Percentiles rank a stretch among this genome's conserved stretches.
Conservation (phyloP, 2,888 invertebrate genomes). For the Drosophila fulvimacula region DNA sequence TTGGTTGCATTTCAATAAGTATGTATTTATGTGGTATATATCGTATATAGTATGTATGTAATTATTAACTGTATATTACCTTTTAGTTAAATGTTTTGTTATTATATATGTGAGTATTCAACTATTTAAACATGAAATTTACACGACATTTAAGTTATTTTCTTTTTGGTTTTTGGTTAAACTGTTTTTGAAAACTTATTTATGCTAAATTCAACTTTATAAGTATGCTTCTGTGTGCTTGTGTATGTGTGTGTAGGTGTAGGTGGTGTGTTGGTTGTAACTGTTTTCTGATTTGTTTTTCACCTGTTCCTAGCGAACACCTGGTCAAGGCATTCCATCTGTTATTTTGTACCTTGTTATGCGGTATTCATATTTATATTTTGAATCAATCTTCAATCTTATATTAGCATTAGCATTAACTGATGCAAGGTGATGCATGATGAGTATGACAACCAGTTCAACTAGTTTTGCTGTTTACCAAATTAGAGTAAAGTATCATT, state of each 20-base stretch:
- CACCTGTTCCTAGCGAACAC: constrained; percentile 65
- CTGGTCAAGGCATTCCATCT: constrained; percentile 28
- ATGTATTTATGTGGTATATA: constrained; percentile 45
- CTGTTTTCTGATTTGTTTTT: constrained; percentile 44
- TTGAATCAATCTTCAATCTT: constrained; percentile 25
- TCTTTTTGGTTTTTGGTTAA: constrained; percentile 41
- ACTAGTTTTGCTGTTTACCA: constrained; percentile 59
- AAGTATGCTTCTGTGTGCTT: constrained; percentile 46
- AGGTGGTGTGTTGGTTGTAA: constrained; percentile 29
- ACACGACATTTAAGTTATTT: constrained; percentile 75
- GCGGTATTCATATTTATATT: constrained; percentile 59
- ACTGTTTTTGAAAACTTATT: constrained; percentile 60
- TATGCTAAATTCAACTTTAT: constrained; percentile 72
- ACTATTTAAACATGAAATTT: constrained; percentile 67
- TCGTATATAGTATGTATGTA: constrained; percentile 14
- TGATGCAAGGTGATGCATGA: constrained; percentile 12
- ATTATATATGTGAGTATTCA: constrained; percentile 18
- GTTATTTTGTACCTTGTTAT: constrained; percentile 69
- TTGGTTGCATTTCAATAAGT: constrained; percentile 45
- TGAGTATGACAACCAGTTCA: constrained; percentile 67
- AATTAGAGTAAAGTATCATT: constrained; percentile 43
- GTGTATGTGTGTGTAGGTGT: constrained; percentile 39
- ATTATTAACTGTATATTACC: constrained; percentile 24
- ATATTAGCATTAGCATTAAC: constrained; percentile 37
- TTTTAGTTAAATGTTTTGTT: constrained; percentile 10